A percentile compares a stretch with the other conserved stretches of the same genome.
Conservation (phyloP, 2,888 invertebrate species). For the Cantharis rufa region DNA sequence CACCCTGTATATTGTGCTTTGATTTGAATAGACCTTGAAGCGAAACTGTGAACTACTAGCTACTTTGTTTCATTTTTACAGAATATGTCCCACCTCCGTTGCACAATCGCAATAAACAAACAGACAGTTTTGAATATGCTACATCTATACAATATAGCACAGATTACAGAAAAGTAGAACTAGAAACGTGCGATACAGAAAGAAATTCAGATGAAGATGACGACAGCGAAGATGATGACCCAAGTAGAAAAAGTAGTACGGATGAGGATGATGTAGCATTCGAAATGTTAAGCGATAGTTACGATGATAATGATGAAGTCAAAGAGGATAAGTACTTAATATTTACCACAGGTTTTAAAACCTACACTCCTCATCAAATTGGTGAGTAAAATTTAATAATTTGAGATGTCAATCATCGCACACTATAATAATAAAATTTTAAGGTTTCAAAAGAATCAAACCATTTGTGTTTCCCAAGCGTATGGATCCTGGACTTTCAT, state of each 20-base stretch:
- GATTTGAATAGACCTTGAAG: no score
- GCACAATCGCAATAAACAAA: slow-evolving; percentile 22
- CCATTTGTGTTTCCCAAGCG: slow-evolving; percentile 69
- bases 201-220: slow-evolving; percentile 41
- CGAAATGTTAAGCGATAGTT: slow-evolving; percentile 37
- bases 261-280: slow-evolving; percentile 38
- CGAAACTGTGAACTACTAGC: no score
- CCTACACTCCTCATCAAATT: slow-evolving; percentile 85
- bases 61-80: background rate
- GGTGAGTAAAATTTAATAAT: slow-evolving; percentile 51
- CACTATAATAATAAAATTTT: background rate
- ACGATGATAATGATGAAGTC: slow-evolving; percentile 53
- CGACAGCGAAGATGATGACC: slow-evolving; percentile 44
- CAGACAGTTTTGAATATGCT: slow-evolving; percentile 58
- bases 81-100: slow-evolving; percentile 7
- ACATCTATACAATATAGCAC: slow-evolving; percentile 66
- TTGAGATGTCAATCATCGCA: background rate
- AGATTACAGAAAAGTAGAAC: slow-evolving; percentile 64
- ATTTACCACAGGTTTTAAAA: slow-evolving; percentile 81
- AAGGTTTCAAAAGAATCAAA: slow-evolving; percentile 72
- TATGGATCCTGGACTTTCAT: slow-evolving; percentile 69
- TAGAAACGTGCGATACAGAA: slow-evolving; percentile 39
- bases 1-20: no score
- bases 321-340: slow-evolving; percentile 74
- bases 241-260: slow-evolving; percentile 31